Conservation (phyloP, 2,113 vertebrate genomes). For the Rhabdornis inornatus region DNA sequence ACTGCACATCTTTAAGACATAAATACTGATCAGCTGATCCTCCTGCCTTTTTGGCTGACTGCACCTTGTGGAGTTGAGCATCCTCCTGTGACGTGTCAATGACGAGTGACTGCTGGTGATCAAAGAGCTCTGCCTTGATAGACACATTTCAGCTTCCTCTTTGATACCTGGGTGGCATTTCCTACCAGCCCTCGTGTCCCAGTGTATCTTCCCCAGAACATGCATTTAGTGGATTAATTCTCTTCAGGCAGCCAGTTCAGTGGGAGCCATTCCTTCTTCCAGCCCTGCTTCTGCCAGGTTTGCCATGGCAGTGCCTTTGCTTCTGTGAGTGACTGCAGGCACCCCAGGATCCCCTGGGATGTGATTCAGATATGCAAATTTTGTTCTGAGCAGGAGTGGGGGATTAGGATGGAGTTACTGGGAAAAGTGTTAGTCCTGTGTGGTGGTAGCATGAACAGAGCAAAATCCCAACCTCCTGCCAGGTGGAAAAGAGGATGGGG, state of each 20-base stretch:
- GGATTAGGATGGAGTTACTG: background rate
- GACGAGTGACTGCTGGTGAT: constrained; percentile 44
- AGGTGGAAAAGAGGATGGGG: rapidly evolving
- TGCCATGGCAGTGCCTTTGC: background rate
- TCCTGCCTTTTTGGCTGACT: constrained; percentile 27
- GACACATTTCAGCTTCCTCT: constrained; percentile 3
- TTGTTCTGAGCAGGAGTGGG: background rate
- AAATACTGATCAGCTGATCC: constrained; percentile 11
- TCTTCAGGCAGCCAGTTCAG: background rate
- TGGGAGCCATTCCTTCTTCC: background rate
- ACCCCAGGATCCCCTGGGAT: background rate
- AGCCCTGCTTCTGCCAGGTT: background rate
- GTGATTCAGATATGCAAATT: background rate
- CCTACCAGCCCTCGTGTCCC: background rate
- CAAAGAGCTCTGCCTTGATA: constrained; percentile 12
- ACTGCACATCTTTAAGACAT: background rate
- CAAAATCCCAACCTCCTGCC: background rate
- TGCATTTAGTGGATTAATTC: background rate
- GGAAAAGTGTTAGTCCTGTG: background rate
- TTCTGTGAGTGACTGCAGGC: background rate
- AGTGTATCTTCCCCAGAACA: background rate
- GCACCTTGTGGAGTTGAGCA: constrained; percentile 39
- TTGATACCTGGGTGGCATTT: background rate
- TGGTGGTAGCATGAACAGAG: rapidly evolving
- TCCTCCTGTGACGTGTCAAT: constrained; percentile 60